Base-by-base conservation (phyloP, 2,113 vertebrate genomes). In the Microcebus jonahi region DNA sequence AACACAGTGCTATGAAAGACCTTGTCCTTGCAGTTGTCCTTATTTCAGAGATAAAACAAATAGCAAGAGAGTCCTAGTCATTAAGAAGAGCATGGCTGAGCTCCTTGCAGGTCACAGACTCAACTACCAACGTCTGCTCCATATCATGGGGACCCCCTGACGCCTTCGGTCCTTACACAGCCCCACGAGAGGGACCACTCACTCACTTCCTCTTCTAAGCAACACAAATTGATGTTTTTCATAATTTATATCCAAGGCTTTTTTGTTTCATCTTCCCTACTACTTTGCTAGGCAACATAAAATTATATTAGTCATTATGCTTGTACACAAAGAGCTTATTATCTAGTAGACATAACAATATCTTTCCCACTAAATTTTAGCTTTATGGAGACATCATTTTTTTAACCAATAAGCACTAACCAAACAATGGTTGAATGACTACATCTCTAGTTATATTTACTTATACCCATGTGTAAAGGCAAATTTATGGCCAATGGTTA, bases 1-100 rank as follows among this genome's bases (percentile, higher is more conserved):
- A 17, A 89, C 4, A 23, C 5, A 73, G 25, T 39, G 5, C 36
- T 50, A 21, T 17, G 39, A 59, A 80, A 85, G 45, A 84, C 2
- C 5, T 71, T 85, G 36, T 36, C 57, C 65, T 65, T 61, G 1
- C 11, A 27, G 4, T 73, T 79, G 65, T 75, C 71, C 67, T 29
- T 85, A 84, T 92, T 92, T 71, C 42, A 92, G 71, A 89, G 20
- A n/a, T 81, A 45, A 67, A 93, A 45, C 13, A 81, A 73, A 93
- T 77, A 77, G 9, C 25, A 81, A 61, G 45, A 82, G 31, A 71
- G 36, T 8, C 5, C 13, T 65, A 36, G 3, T 11, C 23, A 39
- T 12, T 21, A 55, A 82, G 29, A 84, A 61, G 67, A 91, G 39
- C 6, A 65, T 55, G 23, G 12, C 34, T 36, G 29, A 68, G 48